Conservation (phyloP, 2,888 invertebrate species). For the Antheraea assamensis region DNA sequence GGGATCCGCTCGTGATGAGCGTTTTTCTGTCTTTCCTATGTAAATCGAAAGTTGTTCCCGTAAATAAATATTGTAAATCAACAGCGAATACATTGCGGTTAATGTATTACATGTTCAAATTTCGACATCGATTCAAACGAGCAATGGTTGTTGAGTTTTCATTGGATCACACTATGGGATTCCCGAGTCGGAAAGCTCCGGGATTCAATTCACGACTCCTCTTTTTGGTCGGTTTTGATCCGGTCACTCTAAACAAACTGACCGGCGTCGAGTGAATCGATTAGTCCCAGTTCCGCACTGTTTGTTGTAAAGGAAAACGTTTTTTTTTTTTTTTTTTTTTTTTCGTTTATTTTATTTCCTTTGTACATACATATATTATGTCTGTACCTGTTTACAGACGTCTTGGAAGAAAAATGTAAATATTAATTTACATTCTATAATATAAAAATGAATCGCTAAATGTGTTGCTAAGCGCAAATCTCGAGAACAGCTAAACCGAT, state of each 20-base stretch:
- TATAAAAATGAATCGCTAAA: no score
- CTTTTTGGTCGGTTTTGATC: conserved; percentile 72
- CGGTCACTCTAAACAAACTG: conserved; percentile 75
- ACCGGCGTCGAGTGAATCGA: conserved; percentile 66
- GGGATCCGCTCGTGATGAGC: conserved; percentile 75
- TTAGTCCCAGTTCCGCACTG: conserved; percentile 57
- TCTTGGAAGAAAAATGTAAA: no score
- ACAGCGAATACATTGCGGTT: conserved; percentile 40
- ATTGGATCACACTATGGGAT: not conserved
- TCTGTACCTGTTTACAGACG: not conserved
- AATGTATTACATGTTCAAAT: not conserved
- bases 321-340: conserved; percentile 22
- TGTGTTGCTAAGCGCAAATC: no score
- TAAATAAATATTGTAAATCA: not conserved
- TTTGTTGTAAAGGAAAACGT: conserved; percentile 31
- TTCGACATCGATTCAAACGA: conserved; percentile 9
- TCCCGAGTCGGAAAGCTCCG: conserved; percentile 25
- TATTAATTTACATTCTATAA: no score
- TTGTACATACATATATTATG: conserved; percentile 5
- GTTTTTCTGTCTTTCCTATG: conserved; percentile 60
- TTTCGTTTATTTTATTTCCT: conserved; percentile 6
- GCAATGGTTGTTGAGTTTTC: conserved; percentile 36
- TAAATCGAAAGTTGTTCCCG: conserved; percentile 2
- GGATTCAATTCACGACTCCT: conserved; percentile 73
- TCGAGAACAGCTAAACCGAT: no score